Evolutionary conservation across 2,797 vertebrate genomes (phyloP).

Genomic region (Squalus acanthias): DNA sequence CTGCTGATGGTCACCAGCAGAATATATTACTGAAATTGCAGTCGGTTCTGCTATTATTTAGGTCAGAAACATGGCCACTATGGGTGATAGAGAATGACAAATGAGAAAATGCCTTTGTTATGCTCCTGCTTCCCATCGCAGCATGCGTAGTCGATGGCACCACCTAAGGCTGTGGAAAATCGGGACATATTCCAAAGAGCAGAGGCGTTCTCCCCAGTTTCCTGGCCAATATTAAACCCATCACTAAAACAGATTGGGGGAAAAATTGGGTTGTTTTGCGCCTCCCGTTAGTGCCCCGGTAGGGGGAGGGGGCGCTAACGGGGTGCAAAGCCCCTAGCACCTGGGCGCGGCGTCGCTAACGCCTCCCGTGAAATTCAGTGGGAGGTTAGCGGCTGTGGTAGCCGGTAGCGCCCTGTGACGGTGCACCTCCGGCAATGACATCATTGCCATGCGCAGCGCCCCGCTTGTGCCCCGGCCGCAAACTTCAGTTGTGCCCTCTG

Average conservation of each 20-base stretch:
- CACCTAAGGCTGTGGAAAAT: background rate
- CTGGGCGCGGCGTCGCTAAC: no score
- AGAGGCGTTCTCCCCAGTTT: background rate
- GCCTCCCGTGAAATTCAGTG: no score
- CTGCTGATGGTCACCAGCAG: background rate
- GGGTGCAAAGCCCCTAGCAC: no score
- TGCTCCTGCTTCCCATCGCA: background rate
- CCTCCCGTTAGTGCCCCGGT: no score
- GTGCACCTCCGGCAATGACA: no score
- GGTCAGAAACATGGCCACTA: background rate
- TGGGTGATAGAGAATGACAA: background rate
- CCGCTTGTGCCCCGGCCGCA: no score
- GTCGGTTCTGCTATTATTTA: background rate
- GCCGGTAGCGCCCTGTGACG: no score
- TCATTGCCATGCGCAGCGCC: no score
- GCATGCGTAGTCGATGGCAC: background rate
- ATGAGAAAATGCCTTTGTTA: background rate
- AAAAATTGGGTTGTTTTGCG: no score
- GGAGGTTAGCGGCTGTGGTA: no score
- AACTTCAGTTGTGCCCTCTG: no score
- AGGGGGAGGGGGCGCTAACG: no score
- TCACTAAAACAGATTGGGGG: background rate
- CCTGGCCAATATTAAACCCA: background rate
- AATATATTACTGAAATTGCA: background rate
- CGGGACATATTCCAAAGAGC: background rate